Evolutionary conservation across 2,113 vertebrate genomes (phyloP).

Genomic region (Columbina picui): DNA sequence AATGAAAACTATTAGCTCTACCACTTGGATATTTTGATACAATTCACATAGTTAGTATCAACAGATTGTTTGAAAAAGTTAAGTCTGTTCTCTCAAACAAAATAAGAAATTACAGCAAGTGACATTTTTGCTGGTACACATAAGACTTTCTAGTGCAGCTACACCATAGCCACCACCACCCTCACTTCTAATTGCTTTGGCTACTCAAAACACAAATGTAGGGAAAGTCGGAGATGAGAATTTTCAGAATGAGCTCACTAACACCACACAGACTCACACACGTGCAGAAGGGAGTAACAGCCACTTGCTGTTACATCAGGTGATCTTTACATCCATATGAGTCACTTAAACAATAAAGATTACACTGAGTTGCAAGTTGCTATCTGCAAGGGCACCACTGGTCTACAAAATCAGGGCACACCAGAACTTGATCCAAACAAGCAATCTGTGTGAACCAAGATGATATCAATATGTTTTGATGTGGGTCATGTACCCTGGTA

Average conservation of each 20-base stretch:
- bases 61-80: background rate
- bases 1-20: background rate
- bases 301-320: background rate
- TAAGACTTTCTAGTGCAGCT: background rate
- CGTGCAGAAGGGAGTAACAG: rapidly evolving
- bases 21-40: background rate
- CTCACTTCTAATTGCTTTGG: background rate
- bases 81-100: background rate
- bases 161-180: background rate
- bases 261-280: background rate
- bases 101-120: background rate
- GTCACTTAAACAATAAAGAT: background rate
- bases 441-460: background rate
- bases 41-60: background rate
- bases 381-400: background rate
- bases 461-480: background rate
- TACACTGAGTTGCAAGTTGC: background rate
- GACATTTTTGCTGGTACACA: background rate
- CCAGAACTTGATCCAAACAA: background rate
- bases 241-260: background rate
- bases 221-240: rapidly evolving
- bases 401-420: background rate
- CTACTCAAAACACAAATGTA: background rate
- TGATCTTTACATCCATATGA: background rate
- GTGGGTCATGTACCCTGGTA: background rate